Evolutionary conservation across 1,140 invertebrate genomes (phyloP).

Genomic region (Physella acuta): DNA sequence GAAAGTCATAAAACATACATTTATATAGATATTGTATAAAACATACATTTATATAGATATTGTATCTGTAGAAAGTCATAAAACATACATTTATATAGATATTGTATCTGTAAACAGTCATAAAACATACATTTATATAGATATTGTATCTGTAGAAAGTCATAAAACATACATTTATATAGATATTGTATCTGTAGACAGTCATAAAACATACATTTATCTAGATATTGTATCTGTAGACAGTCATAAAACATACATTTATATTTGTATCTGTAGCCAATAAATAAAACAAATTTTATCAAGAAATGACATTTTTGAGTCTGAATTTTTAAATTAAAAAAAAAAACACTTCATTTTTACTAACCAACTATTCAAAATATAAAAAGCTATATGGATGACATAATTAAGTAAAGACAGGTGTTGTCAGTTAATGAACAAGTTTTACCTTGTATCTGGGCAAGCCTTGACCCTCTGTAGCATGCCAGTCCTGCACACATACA

Average conservation of each 20-base stretch:
- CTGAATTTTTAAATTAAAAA: not conserved
- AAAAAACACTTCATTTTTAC: not conserved
- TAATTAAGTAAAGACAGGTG: too few species aligned
- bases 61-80: not conserved
- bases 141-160: not conserved
- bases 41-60: not conserved
- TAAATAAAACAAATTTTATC: not conserved
- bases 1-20: not conserved
- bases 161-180: not conserved
- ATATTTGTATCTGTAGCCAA: not conserved
- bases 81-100: not conserved
- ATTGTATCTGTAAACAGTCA: not conserved
- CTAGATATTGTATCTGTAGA: not conserved
- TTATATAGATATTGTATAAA: not conserved
- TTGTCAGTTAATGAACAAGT: not conserved
- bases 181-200: not conserved
- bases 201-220: not conserved
- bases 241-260: not conserved
- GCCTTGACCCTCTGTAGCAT: constrained; percentile 2
- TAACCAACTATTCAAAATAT: not conserved
- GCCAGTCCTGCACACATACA: not conserved
- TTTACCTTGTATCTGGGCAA: constrained; percentile 9
- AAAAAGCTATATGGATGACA: too few species aligned
- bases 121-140: not conserved
- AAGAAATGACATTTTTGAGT: not conserved